These are phyloP conservation scores for Myotis planiceps DNA, from an alignment of 2,797 vertebrate species.

Conservation along the genomic window DNA sequence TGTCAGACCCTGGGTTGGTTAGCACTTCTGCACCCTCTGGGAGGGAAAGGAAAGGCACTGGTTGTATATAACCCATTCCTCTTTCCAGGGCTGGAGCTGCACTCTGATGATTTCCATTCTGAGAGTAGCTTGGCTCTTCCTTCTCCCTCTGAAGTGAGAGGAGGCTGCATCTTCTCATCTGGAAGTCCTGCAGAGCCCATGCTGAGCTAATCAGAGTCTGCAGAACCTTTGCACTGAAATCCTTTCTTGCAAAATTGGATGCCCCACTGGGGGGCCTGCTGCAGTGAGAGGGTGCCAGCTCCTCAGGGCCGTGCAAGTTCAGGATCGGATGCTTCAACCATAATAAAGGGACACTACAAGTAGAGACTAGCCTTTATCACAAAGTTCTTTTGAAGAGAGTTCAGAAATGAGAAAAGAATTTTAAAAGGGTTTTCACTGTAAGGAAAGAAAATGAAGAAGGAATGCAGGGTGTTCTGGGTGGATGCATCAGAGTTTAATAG, in stretches of 20 bases:
- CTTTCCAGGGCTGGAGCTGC: not conserved
- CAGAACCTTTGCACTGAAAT: constrained; percentile 28
- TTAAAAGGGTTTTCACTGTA: not conserved
- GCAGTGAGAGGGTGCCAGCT: not conserved
- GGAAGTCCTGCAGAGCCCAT: not conserved
- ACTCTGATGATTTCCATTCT: not conserved
- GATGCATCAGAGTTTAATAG: not conserved
- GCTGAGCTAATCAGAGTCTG: constrained; percentile 37
- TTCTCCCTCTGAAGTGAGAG: not conserved
- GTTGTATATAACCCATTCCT: not conserved
- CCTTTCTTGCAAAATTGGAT: constrained; percentile 43
- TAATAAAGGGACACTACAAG: not conserved
- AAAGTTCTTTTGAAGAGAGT: not conserved
- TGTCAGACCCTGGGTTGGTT: not conserved
- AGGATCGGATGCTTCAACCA: not conserved
- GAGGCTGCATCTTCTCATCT: constrained; percentile 25
- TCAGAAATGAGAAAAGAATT: constrained; percentile 1
- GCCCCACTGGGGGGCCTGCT: not conserved
- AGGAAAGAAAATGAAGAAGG: constrained; percentile 17
- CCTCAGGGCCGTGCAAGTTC: not conserved
- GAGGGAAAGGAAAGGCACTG: not conserved
- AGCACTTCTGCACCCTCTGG: not conserved
- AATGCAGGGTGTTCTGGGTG: not conserved
- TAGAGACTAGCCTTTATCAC: not conserved
- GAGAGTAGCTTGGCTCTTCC: not conserved